phyloP scores from a whole-genome alignment of 2,888 invertebrate species.

The Branchellion lobata region DNA sequence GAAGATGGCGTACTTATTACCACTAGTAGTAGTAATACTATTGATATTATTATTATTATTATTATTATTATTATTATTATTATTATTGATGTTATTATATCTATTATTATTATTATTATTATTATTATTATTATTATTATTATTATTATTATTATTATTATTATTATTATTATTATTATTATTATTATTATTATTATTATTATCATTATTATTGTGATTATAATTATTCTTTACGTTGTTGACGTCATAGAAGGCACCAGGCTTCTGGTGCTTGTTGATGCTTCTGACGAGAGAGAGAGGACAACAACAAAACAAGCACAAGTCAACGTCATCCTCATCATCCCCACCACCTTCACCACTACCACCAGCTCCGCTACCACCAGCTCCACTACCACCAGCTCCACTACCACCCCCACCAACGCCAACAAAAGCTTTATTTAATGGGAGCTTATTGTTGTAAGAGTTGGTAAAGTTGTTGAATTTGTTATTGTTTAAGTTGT shows the following conservation, averaged over 20 bases:
- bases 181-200: constrained; percentile 1
- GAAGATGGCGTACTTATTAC: background rate
- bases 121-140: background rate
- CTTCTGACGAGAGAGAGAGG: background rate
- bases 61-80: background rate
- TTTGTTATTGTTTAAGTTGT: constrained; percentile 6
- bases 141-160: background rate
- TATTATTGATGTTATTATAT: no score
- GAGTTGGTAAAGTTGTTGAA: background rate
- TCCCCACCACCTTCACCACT: background rate
- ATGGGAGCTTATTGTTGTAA: no score
- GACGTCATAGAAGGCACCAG: background rate
- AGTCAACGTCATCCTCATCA: background rate
- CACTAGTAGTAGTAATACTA: constrained; percentile 5
- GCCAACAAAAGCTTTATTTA: no score
- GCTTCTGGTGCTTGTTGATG: background rate
- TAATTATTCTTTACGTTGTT: background rate
- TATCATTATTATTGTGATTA: background rate
- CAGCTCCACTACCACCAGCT: background rate
- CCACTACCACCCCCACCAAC: no score
- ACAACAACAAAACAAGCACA: background rate
- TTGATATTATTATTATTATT: constrained; percentile 23
- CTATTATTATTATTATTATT: background rate
- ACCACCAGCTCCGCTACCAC: background rate
- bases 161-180: constrained; percentile 18